A percentile compares a stretch with the other conserved stretches of the same genome.
These are phyloP conservation scores for Homalodisca vitripennis DNA, from an alignment of 1,140 invertebrate species.

Conservation along the genomic window DNA sequence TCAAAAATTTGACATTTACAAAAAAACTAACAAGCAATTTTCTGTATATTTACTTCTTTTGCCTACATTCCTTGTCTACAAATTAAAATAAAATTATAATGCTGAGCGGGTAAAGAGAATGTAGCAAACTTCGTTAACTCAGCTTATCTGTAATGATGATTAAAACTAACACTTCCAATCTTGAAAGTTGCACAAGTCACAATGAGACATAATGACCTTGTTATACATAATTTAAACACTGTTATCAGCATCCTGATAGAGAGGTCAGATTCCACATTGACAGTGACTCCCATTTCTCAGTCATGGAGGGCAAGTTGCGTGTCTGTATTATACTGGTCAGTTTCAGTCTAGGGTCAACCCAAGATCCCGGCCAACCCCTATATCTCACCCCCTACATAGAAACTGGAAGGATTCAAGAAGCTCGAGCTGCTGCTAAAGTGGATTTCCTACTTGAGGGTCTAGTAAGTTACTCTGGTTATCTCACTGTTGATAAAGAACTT, in stretches of 20 bases:
- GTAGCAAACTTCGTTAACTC: no score
- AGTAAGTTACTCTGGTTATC: constrained; percentile 60
- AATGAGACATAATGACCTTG: no score
- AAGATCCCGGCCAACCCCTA: constrained; percentile 31
- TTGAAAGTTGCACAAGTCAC: no score
- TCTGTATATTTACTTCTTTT: no score
- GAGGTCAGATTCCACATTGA: background rate
- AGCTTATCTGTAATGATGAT: no score
- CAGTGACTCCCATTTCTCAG: background rate
- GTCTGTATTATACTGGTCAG: background rate
- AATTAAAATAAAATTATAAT: no score
- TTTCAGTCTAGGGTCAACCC: background rate
- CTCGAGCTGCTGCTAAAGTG: constrained; percentile 31
- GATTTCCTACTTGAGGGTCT: constrained; percentile 27
- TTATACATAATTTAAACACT: no score
- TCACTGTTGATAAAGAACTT: constrained; percentile 66
- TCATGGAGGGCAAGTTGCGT: background rate
- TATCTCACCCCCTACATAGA: constrained; percentile 38
- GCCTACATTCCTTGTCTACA: no score
- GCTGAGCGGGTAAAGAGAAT: no score
- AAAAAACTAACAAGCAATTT: no score
- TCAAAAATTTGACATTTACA: no score
- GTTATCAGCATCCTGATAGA: background rate
- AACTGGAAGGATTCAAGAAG: constrained; percentile 29
- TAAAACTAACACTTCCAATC: no score